These are phyloP conservation scores for Volucella inflata DNA, from an alignment of 2,888 invertebrate species.

Conservation along the genomic window DNA sequence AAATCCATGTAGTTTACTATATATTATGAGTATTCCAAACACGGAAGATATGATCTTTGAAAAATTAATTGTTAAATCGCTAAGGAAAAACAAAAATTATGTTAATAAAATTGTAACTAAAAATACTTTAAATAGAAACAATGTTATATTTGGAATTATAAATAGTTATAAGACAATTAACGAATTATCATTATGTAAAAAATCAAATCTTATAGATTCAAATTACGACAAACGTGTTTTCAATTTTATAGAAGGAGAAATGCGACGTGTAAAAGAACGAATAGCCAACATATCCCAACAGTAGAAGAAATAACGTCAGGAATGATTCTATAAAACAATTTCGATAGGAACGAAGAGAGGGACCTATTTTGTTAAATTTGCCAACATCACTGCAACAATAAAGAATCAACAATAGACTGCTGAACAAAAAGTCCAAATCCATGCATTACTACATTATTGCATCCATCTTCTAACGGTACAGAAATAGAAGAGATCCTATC, in stretches of 20 bases:
- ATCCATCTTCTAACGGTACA: constrained; percentile 8
- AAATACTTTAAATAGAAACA: constrained; percentile 30
- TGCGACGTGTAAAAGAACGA: not conserved
- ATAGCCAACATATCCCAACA: constrained; percentile 1
- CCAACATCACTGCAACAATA: not conserved
- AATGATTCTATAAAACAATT: not conserved
- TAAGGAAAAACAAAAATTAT: constrained; percentile 32
- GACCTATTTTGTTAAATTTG: constrained; percentile 1
- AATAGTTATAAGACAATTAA: constrained; percentile 42
- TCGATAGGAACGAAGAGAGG: not conserved
- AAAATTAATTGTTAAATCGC: constrained; percentile 41
- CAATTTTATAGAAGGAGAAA: not conserved
- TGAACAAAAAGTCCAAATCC: constrained; percentile 3
- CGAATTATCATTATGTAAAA: constrained; percentile 11
- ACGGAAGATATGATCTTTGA: constrained; percentile 34
- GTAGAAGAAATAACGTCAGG: constrained; percentile 12
- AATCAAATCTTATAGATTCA: constrained; percentile 7
- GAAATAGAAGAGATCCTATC: constrained; percentile 21
- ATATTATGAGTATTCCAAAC: constrained; percentile 45
- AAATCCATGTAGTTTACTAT: constrained; percentile 37
- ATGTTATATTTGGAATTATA: constrained; percentile 37
- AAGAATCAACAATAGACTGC: constrained; percentile 5
- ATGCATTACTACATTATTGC: constrained; percentile 9
- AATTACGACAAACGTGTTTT: constrained; percentile 12
- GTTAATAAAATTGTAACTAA: constrained; percentile 28